These are phyloP conservation scores for Lampris megalopsis DNA, from an alignment of 2,113 vertebrate species.

Conservation along the genomic window DNA sequence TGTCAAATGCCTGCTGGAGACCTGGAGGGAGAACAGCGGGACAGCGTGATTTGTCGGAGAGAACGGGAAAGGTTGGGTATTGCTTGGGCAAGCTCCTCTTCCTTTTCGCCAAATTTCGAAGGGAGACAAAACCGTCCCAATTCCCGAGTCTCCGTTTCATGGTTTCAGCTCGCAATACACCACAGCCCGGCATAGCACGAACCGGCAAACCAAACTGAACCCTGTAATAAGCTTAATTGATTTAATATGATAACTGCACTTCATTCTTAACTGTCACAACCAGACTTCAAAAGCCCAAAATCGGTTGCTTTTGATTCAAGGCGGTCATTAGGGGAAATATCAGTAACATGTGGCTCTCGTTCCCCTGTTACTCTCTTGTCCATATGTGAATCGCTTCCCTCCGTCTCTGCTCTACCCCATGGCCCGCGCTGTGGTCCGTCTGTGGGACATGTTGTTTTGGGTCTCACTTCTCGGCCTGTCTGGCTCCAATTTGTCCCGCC, in stretches of 20 bases:
- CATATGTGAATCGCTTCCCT: constrained; percentile 63
- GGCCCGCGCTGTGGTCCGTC: constrained; percentile 77
- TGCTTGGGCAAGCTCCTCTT: constrained; percentile 34
- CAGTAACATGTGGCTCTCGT: constrained; percentile 69
- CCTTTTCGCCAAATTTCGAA: constrained; percentile 11
- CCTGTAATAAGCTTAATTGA: constrained; percentile 64
- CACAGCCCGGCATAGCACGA: constrained; percentile 39
- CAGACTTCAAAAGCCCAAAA: constrained; percentile 67
- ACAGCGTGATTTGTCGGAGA: constrained; percentile 48
- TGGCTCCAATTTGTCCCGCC: constrained; percentile 85
- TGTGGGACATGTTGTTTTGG: constrained; percentile 82
- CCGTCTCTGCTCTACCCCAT: constrained; percentile 56
- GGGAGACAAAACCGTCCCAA: too few relatives aligned
- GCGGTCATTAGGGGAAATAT: constrained; percentile 68
- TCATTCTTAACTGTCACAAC: constrained; percentile 55
- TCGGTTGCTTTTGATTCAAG: constrained; percentile 69
- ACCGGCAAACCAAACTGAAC: constrained; percentile 43
- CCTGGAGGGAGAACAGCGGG: constrained; percentile 78
- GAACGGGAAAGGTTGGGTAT: constrained; percentile 38
- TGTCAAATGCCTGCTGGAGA: constrained; percentile 95
- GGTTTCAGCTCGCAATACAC: constrained; percentile 16
- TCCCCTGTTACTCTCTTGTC: constrained; percentile 59
- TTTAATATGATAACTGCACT: constrained; percentile 69
- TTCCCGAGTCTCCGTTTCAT: too few relatives aligned
- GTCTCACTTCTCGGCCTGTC: constrained; percentile 79